Base-by-base conservation (phyloP, 2,888 invertebrate species). In the Apamea crenata region DNA sequence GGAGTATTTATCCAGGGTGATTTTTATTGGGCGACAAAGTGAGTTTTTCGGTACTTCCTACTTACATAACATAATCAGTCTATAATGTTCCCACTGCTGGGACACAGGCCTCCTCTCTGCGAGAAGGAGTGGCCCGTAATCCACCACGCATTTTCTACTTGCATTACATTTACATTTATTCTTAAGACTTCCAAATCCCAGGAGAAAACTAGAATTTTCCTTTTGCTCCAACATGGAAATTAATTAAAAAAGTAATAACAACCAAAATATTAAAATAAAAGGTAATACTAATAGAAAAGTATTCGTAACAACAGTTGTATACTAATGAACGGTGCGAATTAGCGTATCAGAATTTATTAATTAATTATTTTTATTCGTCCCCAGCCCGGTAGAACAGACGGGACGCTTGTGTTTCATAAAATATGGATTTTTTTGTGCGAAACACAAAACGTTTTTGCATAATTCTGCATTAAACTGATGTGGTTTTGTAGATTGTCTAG, bases 341-440 rank as follows among this genome's bases (percentile, higher is more conserved):
- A 82, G 72, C 86, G 83, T 91, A 87, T 85, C 79, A 81, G 86
- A 92, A 91, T 91, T 86, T 86, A 90, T 91, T 77, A 81, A 86
- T 87, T 68, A 74, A 82, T 84, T 85, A 88, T 87, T 81, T 88
- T 83, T 72, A 80, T 80, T 80, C 70, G 65, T 78, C 70, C 75
- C 68, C n/a, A 66, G 70, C 74, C 61, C 47, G 44, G 71, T 56
- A 69, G 25, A 87, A 79, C 86, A 81, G 83, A 74, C 63, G 77
- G 72, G 66, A 77, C 77, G 76, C 80, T 77, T 81, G 74, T 83
- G 66, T 83, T 83, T 82, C 68, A 82, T 90, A 78, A 87, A 88
- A 83, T 86, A 87, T 88, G 85, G 79, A 83, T 81, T 86, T 85
- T 72, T 88, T 90, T 84, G 75, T 80, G 63, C 77, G 74, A 70